These are phyloP conservation scores for Otolemur crassicaudatus DNA, from an alignment of 2,797 vertebrate species.

Conservation along the genomic window DNA sequence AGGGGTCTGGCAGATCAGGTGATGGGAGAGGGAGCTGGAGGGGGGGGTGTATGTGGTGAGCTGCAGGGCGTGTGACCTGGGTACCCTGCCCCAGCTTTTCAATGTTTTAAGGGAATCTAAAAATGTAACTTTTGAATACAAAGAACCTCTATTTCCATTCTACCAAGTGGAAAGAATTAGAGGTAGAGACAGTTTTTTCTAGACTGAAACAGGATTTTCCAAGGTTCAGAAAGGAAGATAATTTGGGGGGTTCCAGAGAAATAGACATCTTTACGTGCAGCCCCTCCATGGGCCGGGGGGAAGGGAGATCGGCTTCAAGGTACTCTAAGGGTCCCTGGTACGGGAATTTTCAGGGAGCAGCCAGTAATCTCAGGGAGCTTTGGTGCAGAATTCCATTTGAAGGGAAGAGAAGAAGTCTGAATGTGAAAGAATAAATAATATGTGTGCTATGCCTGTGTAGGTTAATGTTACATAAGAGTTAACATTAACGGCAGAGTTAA, in stretches of 20 bases:
- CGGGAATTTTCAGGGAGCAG: not conserved
- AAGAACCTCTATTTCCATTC: not conserved
- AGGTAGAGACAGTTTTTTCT: not conserved
- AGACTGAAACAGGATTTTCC: not conserved
- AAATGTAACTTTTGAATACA: conserved; percentile 2
- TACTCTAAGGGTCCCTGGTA: not conserved
- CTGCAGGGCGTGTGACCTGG: not conserved
- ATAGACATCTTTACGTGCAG: not conserved
- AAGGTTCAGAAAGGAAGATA: not conserved
- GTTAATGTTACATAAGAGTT: not conserved
- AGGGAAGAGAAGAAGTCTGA: not conserved
- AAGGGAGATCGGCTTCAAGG: not conserved
- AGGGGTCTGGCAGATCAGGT: not conserved
- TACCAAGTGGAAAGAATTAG: not conserved
- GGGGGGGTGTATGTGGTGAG: not conserved
- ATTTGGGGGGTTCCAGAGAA: not conserved
- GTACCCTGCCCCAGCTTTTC: not conserved
- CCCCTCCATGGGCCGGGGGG: rapidly evolving
- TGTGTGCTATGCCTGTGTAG: not conserved
- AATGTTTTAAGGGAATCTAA: not conserved
- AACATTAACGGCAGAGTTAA: not conserved
- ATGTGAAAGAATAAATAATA: not conserved
- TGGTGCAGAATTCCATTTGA: not conserved
- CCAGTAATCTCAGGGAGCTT: not conserved
- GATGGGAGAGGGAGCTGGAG: not conserved